These are phyloP conservation scores for Turnix velox DNA, from an alignment of 2,113 vertebrate species.

Conservation along the genomic window DNA sequence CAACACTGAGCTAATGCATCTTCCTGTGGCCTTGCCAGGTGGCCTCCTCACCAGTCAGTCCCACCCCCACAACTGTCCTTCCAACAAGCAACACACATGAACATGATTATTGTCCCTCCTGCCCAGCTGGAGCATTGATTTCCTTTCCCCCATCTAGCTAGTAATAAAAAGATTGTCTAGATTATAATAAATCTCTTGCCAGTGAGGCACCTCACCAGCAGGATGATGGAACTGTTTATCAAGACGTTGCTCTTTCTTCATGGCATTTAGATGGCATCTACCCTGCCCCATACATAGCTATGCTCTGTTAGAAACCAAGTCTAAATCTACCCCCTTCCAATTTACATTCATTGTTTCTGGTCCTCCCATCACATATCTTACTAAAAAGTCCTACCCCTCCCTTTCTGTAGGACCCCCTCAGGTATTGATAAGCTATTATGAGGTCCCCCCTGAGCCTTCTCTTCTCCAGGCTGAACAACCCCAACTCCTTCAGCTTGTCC, in stretches of 20 bases:
- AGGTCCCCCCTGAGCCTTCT: too few relatives aligned
- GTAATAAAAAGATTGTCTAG: neutral
- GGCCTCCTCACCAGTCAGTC: constrained; percentile 57
- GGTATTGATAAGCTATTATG: too few relatives aligned
- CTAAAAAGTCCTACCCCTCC: too few relatives aligned
- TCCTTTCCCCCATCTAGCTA: constrained; percentile 27
- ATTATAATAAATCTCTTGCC: neutral
- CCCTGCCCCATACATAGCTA: neutral
- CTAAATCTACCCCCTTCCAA: too few relatives aligned
- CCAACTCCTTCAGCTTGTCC: too few relatives aligned
- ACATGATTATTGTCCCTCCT: neutral
- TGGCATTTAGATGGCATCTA: neutral
- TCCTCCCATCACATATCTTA: too few relatives aligned
- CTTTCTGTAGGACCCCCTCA: too few relatives aligned
- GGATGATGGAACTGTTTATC: neutral
- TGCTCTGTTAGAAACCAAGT: neutral
- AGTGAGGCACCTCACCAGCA: neutral
- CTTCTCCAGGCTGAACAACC: too few relatives aligned
- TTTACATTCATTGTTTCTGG: too few relatives aligned
- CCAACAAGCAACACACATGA: neutral
- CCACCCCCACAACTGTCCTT: constrained; percentile 37
- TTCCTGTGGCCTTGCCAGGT: constrained; percentile 65
- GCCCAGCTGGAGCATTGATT: constrained; percentile 20
- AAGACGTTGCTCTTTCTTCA: neutral
- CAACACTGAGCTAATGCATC: constrained; percentile 47